A percentile compares a stretch with the other conserved stretches of the same genome.
phyloP scores from a whole-genome alignment of 2,113 vertebrate genomes.

The Lepus americanus region DNA sequence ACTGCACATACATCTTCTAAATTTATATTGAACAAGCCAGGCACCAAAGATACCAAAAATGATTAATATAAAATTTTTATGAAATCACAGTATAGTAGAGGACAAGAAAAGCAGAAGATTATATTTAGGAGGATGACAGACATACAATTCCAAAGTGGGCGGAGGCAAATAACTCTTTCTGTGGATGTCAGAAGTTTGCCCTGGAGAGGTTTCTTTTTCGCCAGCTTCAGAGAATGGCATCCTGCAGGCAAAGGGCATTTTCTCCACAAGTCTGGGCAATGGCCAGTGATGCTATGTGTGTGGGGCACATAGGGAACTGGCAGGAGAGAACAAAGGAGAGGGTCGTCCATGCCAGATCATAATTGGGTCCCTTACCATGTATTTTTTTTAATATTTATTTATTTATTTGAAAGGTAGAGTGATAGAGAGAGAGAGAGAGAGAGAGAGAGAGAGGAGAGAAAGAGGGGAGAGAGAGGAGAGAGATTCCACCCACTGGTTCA shows the following conservation, averaged over 20 bases:
- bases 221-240: background rate
- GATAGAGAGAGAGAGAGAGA: no score
- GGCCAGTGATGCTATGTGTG: rapidly evolving
- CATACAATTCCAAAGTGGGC: background rate
- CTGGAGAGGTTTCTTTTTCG: background rate
- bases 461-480: no score
- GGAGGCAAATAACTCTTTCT: background rate
- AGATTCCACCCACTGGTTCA: no score
- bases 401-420: no score
- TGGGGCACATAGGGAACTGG: background rate
- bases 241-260: background rate
- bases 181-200: background rate
- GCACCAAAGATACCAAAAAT: background rate
- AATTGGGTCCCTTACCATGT: background rate
- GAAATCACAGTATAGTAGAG: background rate
- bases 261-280: background rate
- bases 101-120: background rate
- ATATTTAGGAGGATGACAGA: background rate
- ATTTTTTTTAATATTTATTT: background rate
- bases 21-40: background rate
- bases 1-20: background rate
- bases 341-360: background rate
- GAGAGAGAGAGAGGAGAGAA: no score
- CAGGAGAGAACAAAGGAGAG: background rate
- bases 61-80: constrained; percentile 19